Percentiles rank a stretch among this genome's conserved stretches.
Evolutionary conservation across 1,140 invertebrate genomes (phyloP).

Genomic region (Danaus melanippus): DNA sequence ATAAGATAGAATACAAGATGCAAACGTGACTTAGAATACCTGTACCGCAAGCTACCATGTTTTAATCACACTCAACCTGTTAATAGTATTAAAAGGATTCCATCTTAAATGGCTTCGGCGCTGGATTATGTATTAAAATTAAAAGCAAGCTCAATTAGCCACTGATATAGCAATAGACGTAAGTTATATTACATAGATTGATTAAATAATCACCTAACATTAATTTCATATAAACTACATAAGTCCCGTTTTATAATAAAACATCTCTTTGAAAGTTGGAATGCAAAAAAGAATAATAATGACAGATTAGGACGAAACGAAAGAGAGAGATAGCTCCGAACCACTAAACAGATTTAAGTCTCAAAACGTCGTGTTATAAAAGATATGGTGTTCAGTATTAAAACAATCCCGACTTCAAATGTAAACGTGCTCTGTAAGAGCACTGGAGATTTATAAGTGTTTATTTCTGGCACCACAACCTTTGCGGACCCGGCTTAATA

Average conservation of each 20-base stretch:
- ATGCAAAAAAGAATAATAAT: slow-evolving; percentile 21
- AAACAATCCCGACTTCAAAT: slow-evolving; percentile 64
- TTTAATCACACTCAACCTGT: slow-evolving; percentile 17
- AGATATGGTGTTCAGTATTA: slow-evolving; percentile 55
- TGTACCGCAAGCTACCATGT: slow-evolving; percentile 9
- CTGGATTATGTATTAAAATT: slow-evolving; percentile 19
- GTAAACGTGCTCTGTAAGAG: slow-evolving; percentile 53
- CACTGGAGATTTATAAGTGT: slow-evolving; percentile 63
- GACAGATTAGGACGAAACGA: slow-evolving; percentile 51
- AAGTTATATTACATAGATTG: no score
- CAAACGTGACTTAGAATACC: slow-evolving; percentile 18
- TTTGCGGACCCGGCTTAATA: slow-evolving; percentile 48
- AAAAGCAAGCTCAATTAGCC: no score
- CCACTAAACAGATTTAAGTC: slow-evolving; percentile 64
- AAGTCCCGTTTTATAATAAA: no score
- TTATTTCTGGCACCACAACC: slow-evolving; percentile 47
- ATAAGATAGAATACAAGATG: slow-evolving; percentile 17
- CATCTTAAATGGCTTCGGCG: slow-evolving; percentile 34
- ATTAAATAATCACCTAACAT: no score
- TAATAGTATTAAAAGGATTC: slow-evolving; percentile 32
- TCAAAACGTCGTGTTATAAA: slow-evolving; percentile 50
- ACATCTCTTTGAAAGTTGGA: no score
- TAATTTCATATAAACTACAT: no score
- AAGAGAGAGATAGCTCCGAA: slow-evolving; percentile 40
- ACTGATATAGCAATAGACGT: no score